These are phyloP conservation scores for Lamellibrachia columna DNA, from an alignment of 2,888 invertebrate genomes.

Conservation along the genomic window DNA sequence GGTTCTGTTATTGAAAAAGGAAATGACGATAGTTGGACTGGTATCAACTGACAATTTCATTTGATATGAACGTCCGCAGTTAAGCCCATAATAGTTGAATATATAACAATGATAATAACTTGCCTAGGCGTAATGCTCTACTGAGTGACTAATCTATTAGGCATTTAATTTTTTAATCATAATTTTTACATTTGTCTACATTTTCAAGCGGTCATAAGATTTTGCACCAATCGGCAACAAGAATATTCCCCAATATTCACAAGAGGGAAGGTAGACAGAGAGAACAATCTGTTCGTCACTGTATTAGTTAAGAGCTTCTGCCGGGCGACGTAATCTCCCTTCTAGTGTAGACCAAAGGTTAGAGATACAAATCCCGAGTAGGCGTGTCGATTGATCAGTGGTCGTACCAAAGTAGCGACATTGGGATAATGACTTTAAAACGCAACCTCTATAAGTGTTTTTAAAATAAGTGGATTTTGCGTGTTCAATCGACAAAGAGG, in stretches of 20 bases:
- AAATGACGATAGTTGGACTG: not conserved
- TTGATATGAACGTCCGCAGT: not conserved
- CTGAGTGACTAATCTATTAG: too few species aligned
- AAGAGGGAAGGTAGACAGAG: too few species aligned
- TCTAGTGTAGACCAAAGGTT: not conserved
- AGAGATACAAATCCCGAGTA: not conserved
- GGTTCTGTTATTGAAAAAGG: not conserved
- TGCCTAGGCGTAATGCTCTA: too few species aligned
- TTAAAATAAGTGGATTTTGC: not conserved
- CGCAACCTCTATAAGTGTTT: not conserved
- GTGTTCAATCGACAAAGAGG: not conserved
- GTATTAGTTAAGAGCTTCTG: too few species aligned
- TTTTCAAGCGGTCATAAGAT: too few species aligned
- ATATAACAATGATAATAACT: too few species aligned
- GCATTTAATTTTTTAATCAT: too few species aligned
- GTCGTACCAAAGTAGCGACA: not conserved
- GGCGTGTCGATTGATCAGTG: not conserved
- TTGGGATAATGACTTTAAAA: not conserved
- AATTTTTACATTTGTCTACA: too few species aligned
- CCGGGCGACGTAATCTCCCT: not conserved
- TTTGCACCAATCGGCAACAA: too few species aligned
- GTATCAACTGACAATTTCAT: not conserved
- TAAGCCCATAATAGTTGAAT: too few species aligned
- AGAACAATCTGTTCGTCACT: too few species aligned
- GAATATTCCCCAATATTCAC: too few species aligned